Conservation (phyloP, 1,140 invertebrate species). For the Hormaphis cornu region DNA sequence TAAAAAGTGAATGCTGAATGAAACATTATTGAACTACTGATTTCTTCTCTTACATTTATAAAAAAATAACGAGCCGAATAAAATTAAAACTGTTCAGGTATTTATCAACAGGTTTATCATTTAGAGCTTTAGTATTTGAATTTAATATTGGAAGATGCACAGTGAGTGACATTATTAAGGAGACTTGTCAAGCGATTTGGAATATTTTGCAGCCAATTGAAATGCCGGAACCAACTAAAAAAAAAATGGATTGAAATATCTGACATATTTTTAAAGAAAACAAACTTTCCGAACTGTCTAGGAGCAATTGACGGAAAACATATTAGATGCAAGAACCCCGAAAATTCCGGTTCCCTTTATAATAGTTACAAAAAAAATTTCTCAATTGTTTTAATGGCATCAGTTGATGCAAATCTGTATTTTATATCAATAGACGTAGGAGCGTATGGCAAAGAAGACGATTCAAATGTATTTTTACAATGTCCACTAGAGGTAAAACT, state of each 20-base stretch:
- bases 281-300: background rate
- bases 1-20: too few species aligned
- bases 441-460: slow-evolving; percentile 21
- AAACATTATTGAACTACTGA: too few species aligned
- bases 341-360: too few species aligned
- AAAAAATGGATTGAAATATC: background rate
- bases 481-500: slow-evolving; percentile 1
- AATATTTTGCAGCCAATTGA: background rate
- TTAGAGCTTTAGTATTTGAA: background rate
- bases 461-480: slow-evolving; percentile 13
- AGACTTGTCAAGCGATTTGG: background rate
- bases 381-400: background rate
- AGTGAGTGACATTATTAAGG: background rate
- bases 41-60: too few species aligned
- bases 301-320: background rate
- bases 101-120: background rate
- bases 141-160: background rate
- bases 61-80: too few species aligned
- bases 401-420: background rate
- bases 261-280: background rate
- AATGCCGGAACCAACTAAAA: background rate
- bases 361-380: background rate
- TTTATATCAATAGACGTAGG: slow-evolving; percentile 18
- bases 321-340: too few species aligned
- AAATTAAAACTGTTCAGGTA: too few species aligned